These are phyloP conservation scores for Larimichthys polyactis DNA, from an alignment of 2,113 vertebrate species.

Conservation along the genomic window DNA sequence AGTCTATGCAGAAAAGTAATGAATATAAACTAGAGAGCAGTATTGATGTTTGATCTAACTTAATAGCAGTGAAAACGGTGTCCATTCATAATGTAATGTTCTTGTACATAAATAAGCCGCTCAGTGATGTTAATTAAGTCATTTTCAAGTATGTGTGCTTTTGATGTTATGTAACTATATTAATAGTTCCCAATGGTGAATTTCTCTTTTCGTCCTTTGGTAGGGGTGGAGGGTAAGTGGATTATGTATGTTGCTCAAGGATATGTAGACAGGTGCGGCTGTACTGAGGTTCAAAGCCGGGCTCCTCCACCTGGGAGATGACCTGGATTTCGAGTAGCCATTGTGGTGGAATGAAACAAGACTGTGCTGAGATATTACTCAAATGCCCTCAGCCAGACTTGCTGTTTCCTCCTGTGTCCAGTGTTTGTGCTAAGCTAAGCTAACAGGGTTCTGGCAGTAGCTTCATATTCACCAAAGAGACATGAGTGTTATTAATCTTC, in stretches of 20 bases:
- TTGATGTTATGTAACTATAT: conserved; percentile 16
- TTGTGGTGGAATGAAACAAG: conserved; percentile 41
- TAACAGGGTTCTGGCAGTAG: neutral
- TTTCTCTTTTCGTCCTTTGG: conserved; percentile 52
- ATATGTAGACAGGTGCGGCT: conserved; percentile 46
- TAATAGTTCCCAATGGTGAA: conserved; percentile 5
- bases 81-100: conserved; percentile 50
- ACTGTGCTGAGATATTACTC: conserved; percentile 32
- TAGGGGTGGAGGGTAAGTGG: conserved; percentile 47
- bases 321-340: conserved; percentile 68
- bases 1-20: conserved; percentile 53
- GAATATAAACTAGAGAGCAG: conserved; percentile 60
- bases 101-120: conserved; percentile 27
- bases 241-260: conserved; percentile 60
- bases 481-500: no score
- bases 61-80: conserved; percentile 41
- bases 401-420: neutral
- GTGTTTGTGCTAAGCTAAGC: conserved; percentile 7
- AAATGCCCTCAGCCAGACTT: conserved; percentile 3
- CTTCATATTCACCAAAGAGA: neutral
- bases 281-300: conserved; percentile 45
- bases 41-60: conserved; percentile 61
- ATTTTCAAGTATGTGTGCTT: conserved; percentile 22
- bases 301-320: conserved; percentile 58
- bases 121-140: conserved; percentile 34